Conservation (phyloP, 2,888 invertebrate genomes). For the Tinea trinotella region DNA sequence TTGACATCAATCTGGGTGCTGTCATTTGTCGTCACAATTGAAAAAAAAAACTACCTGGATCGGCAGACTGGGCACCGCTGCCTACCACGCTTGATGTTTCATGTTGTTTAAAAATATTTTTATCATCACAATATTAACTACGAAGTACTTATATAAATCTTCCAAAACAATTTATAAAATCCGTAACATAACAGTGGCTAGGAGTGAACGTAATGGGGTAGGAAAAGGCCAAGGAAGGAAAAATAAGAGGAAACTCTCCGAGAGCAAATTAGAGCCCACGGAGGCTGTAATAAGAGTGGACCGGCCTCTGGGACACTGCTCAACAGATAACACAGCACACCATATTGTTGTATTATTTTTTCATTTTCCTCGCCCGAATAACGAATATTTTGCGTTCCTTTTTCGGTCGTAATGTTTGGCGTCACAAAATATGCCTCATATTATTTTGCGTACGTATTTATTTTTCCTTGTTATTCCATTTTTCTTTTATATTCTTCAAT, state of each 20-base stretch:
- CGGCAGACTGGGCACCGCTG: too few relatives aligned
- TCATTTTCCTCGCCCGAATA: slow-evolving; percentile 39
- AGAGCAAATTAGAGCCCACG: slow-evolving; percentile 56
- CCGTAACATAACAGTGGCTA: too few relatives aligned
- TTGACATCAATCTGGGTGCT: too few relatives aligned
- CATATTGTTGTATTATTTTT: slow-evolving; percentile 62
- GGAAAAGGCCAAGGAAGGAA: slow-evolving; percentile 19
- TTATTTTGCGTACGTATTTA: not conserved
- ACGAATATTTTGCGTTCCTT: slow-evolving; percentile 37
- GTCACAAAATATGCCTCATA: slow-evolving; percentile 11
- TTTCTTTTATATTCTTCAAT: not conserved
- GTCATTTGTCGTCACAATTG: too few relatives aligned
- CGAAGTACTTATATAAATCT: too few relatives aligned
- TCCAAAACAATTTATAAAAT: too few relatives aligned
- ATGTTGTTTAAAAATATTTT: too few relatives aligned
- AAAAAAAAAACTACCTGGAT: too few relatives aligned
- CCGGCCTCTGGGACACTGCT: slow-evolving; percentile 32
- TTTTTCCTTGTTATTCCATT: not conserved
- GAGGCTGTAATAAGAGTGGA: slow-evolving; percentile 55
- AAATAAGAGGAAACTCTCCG: slow-evolving; percentile 49
- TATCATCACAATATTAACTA: too few relatives aligned
- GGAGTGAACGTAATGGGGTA: not conserved
- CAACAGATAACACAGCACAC: slow-evolving; percentile 45
- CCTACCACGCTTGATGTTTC: too few relatives aligned
- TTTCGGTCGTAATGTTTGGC: slow-evolving; percentile 19